Evolutionary conservation across 2,888 invertebrate genomes (phyloP), one percentile per base, ranked within the genome.

Genomic region (Eulithis testata): DNA sequence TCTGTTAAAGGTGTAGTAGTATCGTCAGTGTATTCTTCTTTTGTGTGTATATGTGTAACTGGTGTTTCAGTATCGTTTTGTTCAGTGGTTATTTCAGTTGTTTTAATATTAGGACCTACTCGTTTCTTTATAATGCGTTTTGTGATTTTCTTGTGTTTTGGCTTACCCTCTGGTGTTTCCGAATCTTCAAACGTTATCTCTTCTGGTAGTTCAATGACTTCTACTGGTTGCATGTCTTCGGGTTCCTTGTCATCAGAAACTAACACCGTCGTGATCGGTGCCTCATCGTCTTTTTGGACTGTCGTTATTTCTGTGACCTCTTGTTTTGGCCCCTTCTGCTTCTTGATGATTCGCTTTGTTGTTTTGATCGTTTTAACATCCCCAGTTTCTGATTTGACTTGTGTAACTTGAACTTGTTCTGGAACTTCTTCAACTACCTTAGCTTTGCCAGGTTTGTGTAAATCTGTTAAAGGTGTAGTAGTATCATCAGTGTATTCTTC

Each of bases 11-110:
- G 76, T 63, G 71, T 73, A 14, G 45, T 21, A 21, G 73, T 72
- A 52, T 79, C 75, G 5, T 88, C 83, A 62, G 85, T 82, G 75
- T 47, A 66, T 72, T 74, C 71, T 53, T 78, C 74, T 64, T 76
- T 73, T n/a, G 63, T 73, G 62, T 70, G 65, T 59, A 84, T 78
- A 5, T 83, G 80, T 2, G 79, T 79, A 69, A 78, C 75, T 8
- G 72, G 82, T 81, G 87, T 73, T 72, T 85, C 88, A 49, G 90
- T 88, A 63, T 89, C 88, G 76, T 91, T 73, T 75, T 92, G 88
- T 69, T 86, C 71, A 1, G 91, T 82, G 2, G 93, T 62, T 0
- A 44, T 51, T 72, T 92, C 91, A 0, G 64, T 73, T 12, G 75
- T 76, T 59, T 73, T 60, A 21, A 73, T 82, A 4, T 36, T 51